Evolutionary conservation across 2,888 invertebrate species (phyloP).

Genomic region (Macroteleia sp.): DNA sequence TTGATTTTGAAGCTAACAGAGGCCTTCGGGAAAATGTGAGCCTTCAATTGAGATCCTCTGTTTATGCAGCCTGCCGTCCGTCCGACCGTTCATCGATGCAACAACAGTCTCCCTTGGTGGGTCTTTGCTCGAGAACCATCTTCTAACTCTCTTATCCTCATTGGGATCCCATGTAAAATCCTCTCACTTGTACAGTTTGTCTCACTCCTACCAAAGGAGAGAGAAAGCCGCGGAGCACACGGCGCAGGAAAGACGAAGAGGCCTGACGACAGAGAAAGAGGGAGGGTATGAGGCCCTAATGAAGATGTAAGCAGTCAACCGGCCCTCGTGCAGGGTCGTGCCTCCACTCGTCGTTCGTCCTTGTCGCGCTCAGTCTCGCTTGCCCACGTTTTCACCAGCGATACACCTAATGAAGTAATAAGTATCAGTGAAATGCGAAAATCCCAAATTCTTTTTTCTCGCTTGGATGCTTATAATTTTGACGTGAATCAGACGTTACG

Average conservation of each 20-base stretch:
- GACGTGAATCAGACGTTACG: too few relatives aligned
- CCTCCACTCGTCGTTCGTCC: conserved; percentile 70
- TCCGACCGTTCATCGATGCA: conserved; percentile 78
- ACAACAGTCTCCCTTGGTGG: conserved; percentile 83
- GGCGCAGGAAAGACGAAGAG: conserved; percentile 40
- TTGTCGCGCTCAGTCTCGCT: conserved; percentile 60
- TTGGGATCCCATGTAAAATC: too few relatives aligned
- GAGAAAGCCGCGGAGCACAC: conserved; percentile 32
- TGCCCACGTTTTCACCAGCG: conserved; percentile 52
- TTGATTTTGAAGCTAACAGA: background rate
- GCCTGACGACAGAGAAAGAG: conserved; percentile 45
- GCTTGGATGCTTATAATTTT: too few relatives aligned
- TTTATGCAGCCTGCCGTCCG: conserved; percentile 75
- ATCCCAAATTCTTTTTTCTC: background rate
- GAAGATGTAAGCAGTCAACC: conserved; percentile 84
- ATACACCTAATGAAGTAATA: conserved; percentile 62
- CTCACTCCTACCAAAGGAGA: conserved; percentile 21
- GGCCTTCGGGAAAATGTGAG: conserved; percentile 14
- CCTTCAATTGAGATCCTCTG: conserved; percentile 79
- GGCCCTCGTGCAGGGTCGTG: conserved; percentile 73
- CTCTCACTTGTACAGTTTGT: conserved; percentile 72
- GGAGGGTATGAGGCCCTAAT: conserved; percentile 80
- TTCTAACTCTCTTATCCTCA: conserved; percentile 77
- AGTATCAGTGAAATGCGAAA: conserved; percentile 33
- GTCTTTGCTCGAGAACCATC: conserved; percentile 81